Conservation (phyloP, 1,140 invertebrate genomes). For the Drosophila asahinai region DNA sequence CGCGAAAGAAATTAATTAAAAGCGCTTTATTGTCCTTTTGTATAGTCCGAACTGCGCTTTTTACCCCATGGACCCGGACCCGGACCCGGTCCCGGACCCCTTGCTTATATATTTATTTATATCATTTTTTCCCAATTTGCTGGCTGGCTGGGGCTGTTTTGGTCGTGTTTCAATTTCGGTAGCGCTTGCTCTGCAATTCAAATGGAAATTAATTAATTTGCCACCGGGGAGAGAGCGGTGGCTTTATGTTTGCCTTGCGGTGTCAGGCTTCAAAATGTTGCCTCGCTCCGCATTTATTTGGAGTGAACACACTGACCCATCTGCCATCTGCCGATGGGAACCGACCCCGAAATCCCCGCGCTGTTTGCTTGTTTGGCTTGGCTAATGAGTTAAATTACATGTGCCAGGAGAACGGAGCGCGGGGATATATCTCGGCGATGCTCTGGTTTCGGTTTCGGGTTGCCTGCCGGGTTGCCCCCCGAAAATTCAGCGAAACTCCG, state of each 20-base stretch:
- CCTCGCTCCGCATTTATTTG: conserved; percentile 43
- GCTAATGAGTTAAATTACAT: conserved; percentile 72
- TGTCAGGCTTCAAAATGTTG: conserved; percentile 54
- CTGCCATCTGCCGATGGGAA: no score
- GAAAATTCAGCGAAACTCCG: conserved; percentile 3
- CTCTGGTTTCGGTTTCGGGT: not conserved
- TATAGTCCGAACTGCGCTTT: conserved; percentile 14
- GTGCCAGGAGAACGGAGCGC: conserved; percentile 3
- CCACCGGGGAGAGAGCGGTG: conserved; percentile 9
- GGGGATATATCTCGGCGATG: not conserved
- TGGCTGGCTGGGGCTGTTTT: conserved; percentile 5
- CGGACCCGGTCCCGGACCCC: not conserved
- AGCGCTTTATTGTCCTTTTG: conserved; percentile 43
- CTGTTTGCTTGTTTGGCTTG: conserved; percentile 46
- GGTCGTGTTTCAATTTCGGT: conserved; percentile 30
- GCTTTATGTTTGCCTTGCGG: conserved; percentile 42
- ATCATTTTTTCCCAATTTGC: conserved; percentile 37
- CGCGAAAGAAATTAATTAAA: conserved; percentile 58
- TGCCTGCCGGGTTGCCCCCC: not conserved
- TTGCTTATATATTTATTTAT: conserved; percentile 57
- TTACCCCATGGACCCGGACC: no score
- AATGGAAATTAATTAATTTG: conserved; percentile 82
- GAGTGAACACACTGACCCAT: conserved; percentile 25
- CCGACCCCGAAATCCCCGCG: not conserved
- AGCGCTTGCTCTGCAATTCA: conserved; percentile 68